These are phyloP conservation scores for Drosophila seguyi DNA, from an alignment of 1,140 invertebrate species.

Conservation along the genomic window DNA sequence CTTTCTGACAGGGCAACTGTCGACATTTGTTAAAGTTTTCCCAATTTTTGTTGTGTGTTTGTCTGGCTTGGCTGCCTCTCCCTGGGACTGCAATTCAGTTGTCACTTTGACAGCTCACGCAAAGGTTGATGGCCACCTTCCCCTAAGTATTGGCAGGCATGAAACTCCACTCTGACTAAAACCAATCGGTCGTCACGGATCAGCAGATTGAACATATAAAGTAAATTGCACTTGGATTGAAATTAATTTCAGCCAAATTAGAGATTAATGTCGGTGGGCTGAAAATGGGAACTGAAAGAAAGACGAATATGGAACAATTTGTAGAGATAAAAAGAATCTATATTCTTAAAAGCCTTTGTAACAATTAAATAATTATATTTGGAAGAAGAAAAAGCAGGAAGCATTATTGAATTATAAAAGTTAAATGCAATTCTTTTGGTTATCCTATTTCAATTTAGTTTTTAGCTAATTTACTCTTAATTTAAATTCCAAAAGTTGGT, in stretches of 20 bases:
- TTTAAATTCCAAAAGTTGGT: no score
- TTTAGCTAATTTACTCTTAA: not conserved
- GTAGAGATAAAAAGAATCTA: no score
- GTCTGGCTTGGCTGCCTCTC: slow-evolving; percentile 14
- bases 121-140: slow-evolving; percentile 65
- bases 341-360: no score
- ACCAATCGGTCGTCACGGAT: slow-evolving; percentile 51
- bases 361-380: no score
- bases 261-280: slow-evolving; percentile 19
- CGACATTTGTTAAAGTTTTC: slow-evolving; percentile 69
- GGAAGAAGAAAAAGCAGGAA: no score
- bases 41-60: slow-evolving; percentile 37
- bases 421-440: no score
- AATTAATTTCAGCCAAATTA: slow-evolving; percentile 37
- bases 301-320: not conserved
- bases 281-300: not conserved
- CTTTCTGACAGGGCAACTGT: slow-evolving; percentile 37
- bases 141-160: slow-evolving; percentile 71
- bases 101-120: slow-evolving; percentile 81
- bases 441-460: not conserved
- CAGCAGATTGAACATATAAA: slow-evolving; percentile 38
- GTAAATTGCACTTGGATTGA: slow-evolving; percentile 7
- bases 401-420: no score
- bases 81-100: slow-evolving; percentile 71
- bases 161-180: slow-evolving; percentile 59